Evolutionary conservation across 2,888 invertebrate species (phyloP).

Genomic region (Mesorhabditis belari): DNA sequence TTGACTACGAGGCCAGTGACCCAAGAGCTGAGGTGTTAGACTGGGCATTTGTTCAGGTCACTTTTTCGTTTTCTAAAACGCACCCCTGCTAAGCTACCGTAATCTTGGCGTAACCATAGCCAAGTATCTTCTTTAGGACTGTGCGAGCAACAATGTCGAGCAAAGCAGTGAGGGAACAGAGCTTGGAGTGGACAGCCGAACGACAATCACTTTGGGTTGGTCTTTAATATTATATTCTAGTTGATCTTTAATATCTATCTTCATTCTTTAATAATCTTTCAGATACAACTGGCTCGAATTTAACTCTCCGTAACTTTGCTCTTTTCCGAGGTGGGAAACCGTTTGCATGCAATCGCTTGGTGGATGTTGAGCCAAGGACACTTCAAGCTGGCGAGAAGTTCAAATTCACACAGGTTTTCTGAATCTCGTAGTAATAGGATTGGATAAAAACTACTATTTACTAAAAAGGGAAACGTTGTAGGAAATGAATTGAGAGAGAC

Average conservation of each 20-base stretch:
- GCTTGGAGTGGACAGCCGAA: constrained; percentile 30
- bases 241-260: background rate
- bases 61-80: too few species aligned
- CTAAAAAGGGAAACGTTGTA: background rate
- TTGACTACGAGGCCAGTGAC: constrained; percentile 16
- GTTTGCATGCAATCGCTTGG: constrained; percentile 27
- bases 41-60: constrained; percentile 34
- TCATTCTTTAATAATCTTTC: too few species aligned
- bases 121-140: background rate
- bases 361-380: constrained; percentile 23
- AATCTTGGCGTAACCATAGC: background rate
- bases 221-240: background rate
- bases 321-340: constrained; percentile 19
- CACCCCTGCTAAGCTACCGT: too few species aligned
- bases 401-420: constrained; percentile 25
- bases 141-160: constrained; percentile 1
- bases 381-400: constrained; percentile 22
- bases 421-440: too few species aligned
- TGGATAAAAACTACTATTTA: constrained; percentile 1
- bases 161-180: constrained; percentile 22
- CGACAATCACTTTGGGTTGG: constrained; percentile 25
- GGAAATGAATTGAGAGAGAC: too few species aligned
- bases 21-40: constrained; percentile 24
- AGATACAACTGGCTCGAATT: constrained; percentile 12
- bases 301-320: constrained; percentile 20